Conservation (phyloP, 2,888 invertebrate species). For the Eugnorisma glareosa region DNA sequence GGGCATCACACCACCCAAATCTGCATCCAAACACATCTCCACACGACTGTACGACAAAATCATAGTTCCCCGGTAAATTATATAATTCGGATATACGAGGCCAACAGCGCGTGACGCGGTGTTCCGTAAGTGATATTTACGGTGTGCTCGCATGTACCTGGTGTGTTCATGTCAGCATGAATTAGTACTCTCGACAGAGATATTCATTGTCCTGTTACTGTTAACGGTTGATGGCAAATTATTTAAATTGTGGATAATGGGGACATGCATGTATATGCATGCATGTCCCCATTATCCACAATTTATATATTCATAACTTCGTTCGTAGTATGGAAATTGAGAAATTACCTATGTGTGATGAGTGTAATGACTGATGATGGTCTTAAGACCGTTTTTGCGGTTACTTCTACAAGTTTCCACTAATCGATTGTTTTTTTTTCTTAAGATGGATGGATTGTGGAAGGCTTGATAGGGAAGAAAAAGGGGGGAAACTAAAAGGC, state of each 20-base stretch:
- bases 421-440: not conserved
- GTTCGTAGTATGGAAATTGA: not conserved
- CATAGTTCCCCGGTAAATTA: constrained; percentile 45
- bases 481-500: no score
- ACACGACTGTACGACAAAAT: constrained; percentile 27
- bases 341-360: no score
- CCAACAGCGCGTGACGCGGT: constrained; percentile 41
- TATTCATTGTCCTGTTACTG: constrained; percentile 43
- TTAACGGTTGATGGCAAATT: constrained; percentile 39
- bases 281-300: no score
- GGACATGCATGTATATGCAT: no score
- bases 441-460: no score
- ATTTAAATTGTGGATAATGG: constrained; percentile 32
- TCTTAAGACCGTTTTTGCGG: not conserved
- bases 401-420: not conserved
- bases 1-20: not conserved
- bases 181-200: constrained; percentile 49
- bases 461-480: no score
- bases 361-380: not conserved
- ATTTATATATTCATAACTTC: not conserved
- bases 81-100: constrained; percentile 54
- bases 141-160: constrained; percentile 47
- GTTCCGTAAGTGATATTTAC: constrained; percentile 59
- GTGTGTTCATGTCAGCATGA: constrained; percentile 45
- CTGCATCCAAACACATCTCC: not conserved